Base-by-base conservation (phyloP, 2,888 invertebrate genomes). In the Meteorus cinctellus region DNA sequence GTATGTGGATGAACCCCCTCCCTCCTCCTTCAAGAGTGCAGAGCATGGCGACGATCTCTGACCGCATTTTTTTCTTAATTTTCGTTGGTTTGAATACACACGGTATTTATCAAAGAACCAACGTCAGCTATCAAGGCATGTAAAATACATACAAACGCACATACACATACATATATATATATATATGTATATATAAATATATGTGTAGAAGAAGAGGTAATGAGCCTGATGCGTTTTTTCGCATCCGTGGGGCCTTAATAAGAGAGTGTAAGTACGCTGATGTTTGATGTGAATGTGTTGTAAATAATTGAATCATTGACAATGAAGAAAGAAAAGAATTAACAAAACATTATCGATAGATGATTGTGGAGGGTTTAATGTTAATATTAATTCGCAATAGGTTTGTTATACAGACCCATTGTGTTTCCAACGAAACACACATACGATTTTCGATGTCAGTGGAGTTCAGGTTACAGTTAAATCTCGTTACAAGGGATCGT, bases 161-260 rank as follows among this genome's bases (percentile, higher is more conserved):
- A 36, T 67, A 62, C 60, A 48, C 60, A 77, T 68, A 72, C 45
- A 66, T 10, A 72, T 48, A 67, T 55, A 55, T 5, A 51, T 14
- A 62, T 41, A 36, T 67, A 48, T 48, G 34, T 60, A 75, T 68
- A 72, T 55, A 62, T 10, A 72, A 48, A 60, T 55, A 55, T 14
- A 29, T 14, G 59, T 60, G 31, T 48, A 45, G 60, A 67, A 19
- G 67, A 74, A 71, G 14, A 70, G 69, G 70, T 51, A 76, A 79
- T 72, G 69, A 75, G 79, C 81, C 79, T 81, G 81, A 78, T 76
- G 80, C 77, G 70, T 55, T 76, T 55, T 55, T 75, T 68, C 72
- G 79, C 79, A 80, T 81, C 75, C 78, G 73, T 79, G 82, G 82
- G 82, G 82, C 82, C 82, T 82, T 82, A 82, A 75, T 81, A 79